Evolutionary conservation across 1,140 invertebrate genomes (phyloP).

Genomic region (Achatina immaculata): DNA sequence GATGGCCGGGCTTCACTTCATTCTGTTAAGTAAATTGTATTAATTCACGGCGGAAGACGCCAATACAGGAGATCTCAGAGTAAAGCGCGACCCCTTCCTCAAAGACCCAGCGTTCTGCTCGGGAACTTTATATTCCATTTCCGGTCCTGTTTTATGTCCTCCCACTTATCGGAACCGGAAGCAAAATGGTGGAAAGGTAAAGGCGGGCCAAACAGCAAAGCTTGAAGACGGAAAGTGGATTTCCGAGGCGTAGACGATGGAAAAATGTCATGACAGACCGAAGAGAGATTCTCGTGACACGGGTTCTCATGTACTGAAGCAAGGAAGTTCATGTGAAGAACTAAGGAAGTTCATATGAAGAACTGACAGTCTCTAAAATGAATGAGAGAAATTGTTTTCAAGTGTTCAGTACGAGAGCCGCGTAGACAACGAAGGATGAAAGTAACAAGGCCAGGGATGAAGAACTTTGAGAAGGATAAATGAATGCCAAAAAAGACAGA

Average conservation of each 20-base stretch:
- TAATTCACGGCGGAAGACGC: constrained; percentile 31
- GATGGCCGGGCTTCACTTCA: background rate
- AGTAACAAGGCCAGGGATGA: no score
- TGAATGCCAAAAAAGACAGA: no score
- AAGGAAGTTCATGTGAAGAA: background rate
- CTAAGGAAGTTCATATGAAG: background rate
- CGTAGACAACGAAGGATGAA: no score
- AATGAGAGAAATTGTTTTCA: no score
- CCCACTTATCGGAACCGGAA: constrained; percentile 29
- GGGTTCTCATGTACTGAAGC: background rate
- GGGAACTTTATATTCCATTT: constrained; percentile 37
- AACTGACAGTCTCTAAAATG: no score
- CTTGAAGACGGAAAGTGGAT: constrained; percentile 17
- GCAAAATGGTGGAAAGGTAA: constrained; percentile 5
- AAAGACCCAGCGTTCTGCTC: constrained; percentile 7
- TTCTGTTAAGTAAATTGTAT: constrained; percentile 32
- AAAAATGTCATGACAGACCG: background rate
- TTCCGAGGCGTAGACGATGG: background rate
- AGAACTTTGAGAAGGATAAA: no score
- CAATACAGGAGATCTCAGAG: constrained; percentile 25
- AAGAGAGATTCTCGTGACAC: constrained; percentile 2
- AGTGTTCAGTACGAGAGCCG: no score
- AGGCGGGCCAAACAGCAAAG: background rate
- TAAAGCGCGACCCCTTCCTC: background rate
- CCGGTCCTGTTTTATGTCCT: constrained; percentile 15